Percentiles rank a stretch among this genome's conserved stretches.
Evolutionary conservation across 2,888 invertebrate species (phyloP).

Genomic region (Penaeus monodon): DNA sequence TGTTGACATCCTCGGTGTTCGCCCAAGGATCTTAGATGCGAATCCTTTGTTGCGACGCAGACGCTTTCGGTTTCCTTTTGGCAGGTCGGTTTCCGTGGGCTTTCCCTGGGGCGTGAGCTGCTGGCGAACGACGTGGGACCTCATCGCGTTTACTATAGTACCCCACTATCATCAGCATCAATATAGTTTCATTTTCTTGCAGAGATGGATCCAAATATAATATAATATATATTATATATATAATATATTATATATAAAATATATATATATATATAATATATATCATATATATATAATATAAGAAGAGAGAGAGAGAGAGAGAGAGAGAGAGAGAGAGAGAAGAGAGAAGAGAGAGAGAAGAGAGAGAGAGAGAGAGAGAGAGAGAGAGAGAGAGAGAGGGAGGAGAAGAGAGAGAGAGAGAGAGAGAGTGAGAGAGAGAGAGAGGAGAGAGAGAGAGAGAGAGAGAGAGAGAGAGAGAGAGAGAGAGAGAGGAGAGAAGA

Average conservation of each 20-base stretch:
- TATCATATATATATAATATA: not conserved
- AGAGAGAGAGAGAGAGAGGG: not conserved
- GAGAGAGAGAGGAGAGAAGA: too few relatives aligned
- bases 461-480: not conserved
- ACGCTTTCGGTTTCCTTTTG: too few relatives aligned
- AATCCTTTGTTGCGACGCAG: too few relatives aligned
- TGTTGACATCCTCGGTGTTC: too few relatives aligned
- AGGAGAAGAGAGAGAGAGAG: not conserved
- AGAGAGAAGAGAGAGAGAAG: not conserved
- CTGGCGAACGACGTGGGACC: too few relatives aligned
- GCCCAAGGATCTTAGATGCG: too few relatives aligned
- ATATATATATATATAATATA: too few relatives aligned
- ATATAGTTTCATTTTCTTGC: not conserved
- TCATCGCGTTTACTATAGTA: too few relatives aligned
- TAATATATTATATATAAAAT: not conserved
- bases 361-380: too few relatives aligned
- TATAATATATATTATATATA: not conserved
- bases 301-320: not conserved
- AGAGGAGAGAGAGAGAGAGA: slow-evolving; percentile 8
- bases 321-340: slow-evolving; percentile 8
- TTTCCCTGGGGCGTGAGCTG: too few relatives aligned
- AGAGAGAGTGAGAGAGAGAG: not conserved
- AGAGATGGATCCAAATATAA: not conserved
- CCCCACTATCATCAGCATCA: too few relatives aligned
- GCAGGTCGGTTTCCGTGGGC: too few relatives aligned